phyloP scores from a whole-genome alignment of 1,140 invertebrate genomes.

The Harpegnathos saltator region DNA sequence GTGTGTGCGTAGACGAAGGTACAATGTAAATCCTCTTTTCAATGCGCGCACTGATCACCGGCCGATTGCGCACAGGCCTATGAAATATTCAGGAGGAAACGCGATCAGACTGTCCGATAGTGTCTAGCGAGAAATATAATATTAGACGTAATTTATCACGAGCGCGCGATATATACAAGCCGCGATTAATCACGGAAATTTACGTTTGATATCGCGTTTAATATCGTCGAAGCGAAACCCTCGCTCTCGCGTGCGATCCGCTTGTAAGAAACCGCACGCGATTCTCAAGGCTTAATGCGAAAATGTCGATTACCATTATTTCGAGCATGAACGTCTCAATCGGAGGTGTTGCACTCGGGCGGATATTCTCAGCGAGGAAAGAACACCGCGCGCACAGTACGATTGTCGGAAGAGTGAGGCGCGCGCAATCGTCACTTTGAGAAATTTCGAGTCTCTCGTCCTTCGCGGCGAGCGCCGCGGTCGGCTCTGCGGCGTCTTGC shows the following conservation, averaged over 20 bases:
- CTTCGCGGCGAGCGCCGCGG: no score
- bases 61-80: not conserved
- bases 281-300: not conserved
- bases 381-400: no score
- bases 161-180: not conserved
- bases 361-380: no score
- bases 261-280: not conserved
- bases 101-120: not conserved
- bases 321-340: not conserved
- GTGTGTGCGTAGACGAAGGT: not conserved
- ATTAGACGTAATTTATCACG: conserved; percentile 22
- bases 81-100: conserved; percentile 3
- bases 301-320: conserved; percentile 24
- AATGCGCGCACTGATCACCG: not conserved
- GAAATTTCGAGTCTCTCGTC: not conserved
- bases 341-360: not conserved
- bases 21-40: not conserved
- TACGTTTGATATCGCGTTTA: conserved; percentile 25
- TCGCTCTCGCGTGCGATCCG: conserved; percentile 2
- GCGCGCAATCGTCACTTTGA: no score
- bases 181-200: conserved; percentile 19
- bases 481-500: no score
- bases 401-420: no score
- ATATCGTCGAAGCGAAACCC: conserved; percentile 19
- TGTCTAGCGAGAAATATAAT: conserved; percentile 19